Evolutionary conservation across 1,140 invertebrate genomes (phyloP).

Genomic region (Apocrypta bakeri): DNA sequence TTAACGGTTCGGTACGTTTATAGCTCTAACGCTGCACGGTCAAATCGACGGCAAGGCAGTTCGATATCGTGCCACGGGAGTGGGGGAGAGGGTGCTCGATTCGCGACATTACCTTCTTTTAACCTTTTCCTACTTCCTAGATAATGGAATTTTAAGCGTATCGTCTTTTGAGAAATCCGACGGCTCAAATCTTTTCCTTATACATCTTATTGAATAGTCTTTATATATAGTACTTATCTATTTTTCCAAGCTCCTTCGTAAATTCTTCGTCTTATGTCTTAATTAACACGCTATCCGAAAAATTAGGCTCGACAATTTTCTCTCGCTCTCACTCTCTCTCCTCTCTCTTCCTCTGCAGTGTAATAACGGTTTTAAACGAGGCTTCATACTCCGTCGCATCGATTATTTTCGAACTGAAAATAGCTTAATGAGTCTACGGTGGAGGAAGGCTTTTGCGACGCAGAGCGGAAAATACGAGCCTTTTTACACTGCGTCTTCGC

Average conservation of each 20-base stretch:
- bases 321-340: not conserved
- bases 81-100: too few relatives aligned
- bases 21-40: not conserved
- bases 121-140: too few relatives aligned
- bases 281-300: constrained; percentile 29
- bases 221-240: too few relatives aligned
- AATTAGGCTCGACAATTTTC: constrained; percentile 21
- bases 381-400: not conserved
- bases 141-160: not conserved
- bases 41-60: not conserved
- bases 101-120: too few relatives aligned
- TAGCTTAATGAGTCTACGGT: not conserved
- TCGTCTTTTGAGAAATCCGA: not conserved
- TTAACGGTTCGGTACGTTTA: not conserved
- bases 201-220: too few relatives aligned
- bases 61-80: too few relatives aligned
- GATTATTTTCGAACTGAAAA: not conserved
- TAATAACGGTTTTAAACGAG: not conserved
- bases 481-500: not conserved
- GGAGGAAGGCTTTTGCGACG: not conserved
- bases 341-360: not conserved
- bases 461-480: not conserved
- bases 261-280: constrained; percentile 7
- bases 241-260: not conserved
- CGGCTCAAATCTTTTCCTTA: too few relatives aligned